phyloP scores from a whole-genome alignment of 2,888 invertebrate species.

The Erebia palarica region DNA sequence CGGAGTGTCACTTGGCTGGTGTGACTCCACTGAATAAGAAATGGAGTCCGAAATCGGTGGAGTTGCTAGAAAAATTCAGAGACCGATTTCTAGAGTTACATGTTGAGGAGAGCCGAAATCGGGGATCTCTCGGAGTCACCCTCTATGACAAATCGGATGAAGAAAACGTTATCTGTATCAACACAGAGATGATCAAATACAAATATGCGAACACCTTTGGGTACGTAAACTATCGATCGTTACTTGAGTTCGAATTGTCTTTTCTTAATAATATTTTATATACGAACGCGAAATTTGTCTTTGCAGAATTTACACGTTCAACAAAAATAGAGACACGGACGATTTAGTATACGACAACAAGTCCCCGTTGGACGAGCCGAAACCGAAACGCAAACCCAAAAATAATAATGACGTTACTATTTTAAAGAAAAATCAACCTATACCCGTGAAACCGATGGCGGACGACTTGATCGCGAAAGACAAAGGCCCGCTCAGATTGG shows the following conservation, averaged over 20 bases:
- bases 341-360: constrained; percentile 57
- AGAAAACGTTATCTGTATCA: constrained; percentile 60
- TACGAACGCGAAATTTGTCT: constrained; percentile 8
- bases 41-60: constrained; percentile 64
- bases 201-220: constrained; percentile 70
- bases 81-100: constrained; percentile 55
- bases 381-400: constrained; percentile 40
- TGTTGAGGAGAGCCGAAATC: constrained; percentile 58
- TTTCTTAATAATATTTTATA: no score
- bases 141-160: constrained; percentile 56
- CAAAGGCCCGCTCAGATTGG: constrained; percentile 74
- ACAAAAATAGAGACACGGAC: constrained; percentile 51
- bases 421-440: constrained; percentile 45
- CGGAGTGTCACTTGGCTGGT: constrained; percentile 69
- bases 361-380: constrained; percentile 49
- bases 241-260: neutral
- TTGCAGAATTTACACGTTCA: constrained; percentile 61
- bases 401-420: constrained; percentile 45
- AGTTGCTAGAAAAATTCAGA: constrained; percentile 54
- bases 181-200: constrained; percentile 66
- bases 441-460: constrained; percentile 43
- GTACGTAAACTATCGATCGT: constrained; percentile 47
- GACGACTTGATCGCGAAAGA: constrained; percentile 66
- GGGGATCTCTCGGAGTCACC: constrained; percentile 61
- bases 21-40: constrained; percentile 66